Conservation (phyloP, 30 jellyfish, hydroid and myxozoan genomes). For the Pseudorhiza aurosa region DNA sequence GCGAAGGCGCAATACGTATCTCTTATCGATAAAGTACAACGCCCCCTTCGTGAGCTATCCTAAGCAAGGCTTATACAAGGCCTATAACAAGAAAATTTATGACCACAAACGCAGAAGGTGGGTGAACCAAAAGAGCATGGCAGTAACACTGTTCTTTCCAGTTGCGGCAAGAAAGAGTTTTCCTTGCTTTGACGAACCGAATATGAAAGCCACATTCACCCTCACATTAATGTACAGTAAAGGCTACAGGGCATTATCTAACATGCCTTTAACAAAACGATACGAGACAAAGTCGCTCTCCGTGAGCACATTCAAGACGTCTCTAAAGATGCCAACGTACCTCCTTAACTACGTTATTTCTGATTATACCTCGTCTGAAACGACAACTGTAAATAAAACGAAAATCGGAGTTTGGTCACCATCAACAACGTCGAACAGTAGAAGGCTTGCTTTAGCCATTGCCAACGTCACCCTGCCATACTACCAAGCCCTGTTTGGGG, state of each 20-base stretch:
- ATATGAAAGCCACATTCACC: slow-evolving; percentile 77
- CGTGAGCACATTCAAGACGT: slow-evolving; percentile 38
- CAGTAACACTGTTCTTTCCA: slow-evolving; percentile 90
- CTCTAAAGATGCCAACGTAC: slow-evolving; percentile 89
- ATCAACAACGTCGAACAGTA: slow-evolving; percentile 20
- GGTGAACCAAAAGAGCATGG: slow-evolving; percentile 47
- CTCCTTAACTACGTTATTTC: slow-evolving; percentile 75
- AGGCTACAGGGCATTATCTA: slow-evolving; percentile 77
- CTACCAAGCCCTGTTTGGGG: slow-evolving; percentile 65
- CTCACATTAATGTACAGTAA: slow-evolving; percentile 61
- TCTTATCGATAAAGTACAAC: slow-evolving; percentile 19
- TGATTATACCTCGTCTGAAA: slow-evolving; percentile 43
- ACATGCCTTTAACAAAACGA: slow-evolving; percentile 68
- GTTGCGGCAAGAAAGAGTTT: slow-evolving; percentile 85
- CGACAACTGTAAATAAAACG: slow-evolving; percentile 38
- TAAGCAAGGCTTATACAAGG: slow-evolving; percentile 59
- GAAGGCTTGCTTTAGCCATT: slow-evolving; percentile 57
- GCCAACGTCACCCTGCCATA: slow-evolving; percentile 63
- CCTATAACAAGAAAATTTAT: slow-evolving; percentile 12
- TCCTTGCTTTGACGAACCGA: slow-evolving; percentile 99
- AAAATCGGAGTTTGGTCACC: slow-evolving; percentile 90
- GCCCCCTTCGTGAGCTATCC: slow-evolving; percentile 59
- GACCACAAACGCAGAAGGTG: not conserved
- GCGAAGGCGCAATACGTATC: slow-evolving; percentile 34
- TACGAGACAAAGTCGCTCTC: slow-evolving; percentile 3